Conservation (phyloP, 2,888 invertebrate genomes). For the Micoletzkya japonica region DNA sequence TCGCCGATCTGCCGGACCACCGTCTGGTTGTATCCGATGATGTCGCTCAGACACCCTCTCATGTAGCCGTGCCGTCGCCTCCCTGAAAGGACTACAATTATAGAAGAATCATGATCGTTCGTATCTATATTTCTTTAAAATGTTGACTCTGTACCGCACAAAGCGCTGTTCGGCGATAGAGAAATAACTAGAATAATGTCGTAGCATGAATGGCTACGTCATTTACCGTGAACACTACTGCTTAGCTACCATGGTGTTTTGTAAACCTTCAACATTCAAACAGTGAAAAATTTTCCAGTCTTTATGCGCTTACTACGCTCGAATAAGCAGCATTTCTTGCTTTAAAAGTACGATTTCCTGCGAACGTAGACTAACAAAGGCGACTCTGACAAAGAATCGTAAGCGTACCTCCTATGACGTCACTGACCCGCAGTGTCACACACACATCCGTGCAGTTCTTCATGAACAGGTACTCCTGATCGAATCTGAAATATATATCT, state of each 20-base stretch:
- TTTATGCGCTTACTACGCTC: too few species aligned
- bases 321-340: too few species aligned
- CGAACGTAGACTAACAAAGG: too few species aligned
- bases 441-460: slow-evolving; percentile 63
- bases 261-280: too few species aligned
- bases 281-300: too few species aligned
- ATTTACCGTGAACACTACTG: too few species aligned
- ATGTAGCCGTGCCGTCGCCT: slow-evolving; percentile 58
- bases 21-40: slow-evolving; percentile 46
- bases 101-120: background rate
- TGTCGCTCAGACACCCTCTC: slow-evolving; percentile 62
- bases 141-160: background rate
- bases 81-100: slow-evolving; percentile 39
- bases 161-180: too few species aligned
- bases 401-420: slow-evolving; percentile 61
- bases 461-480: slow-evolving; percentile 48
- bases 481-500: slow-evolving; percentile 56
- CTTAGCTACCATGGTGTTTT: too few species aligned
- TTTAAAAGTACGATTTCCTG: too few species aligned
- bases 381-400: too few species aligned
- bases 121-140: background rate
- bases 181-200: background rate
- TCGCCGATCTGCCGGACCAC: slow-evolving; percentile 29
- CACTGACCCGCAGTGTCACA: slow-evolving; percentile 58
- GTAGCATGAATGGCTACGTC: too few species aligned